phyloP scores from a whole-genome alignment of 2,888 invertebrate genomes.

The Lathronympha strigana region DNA sequence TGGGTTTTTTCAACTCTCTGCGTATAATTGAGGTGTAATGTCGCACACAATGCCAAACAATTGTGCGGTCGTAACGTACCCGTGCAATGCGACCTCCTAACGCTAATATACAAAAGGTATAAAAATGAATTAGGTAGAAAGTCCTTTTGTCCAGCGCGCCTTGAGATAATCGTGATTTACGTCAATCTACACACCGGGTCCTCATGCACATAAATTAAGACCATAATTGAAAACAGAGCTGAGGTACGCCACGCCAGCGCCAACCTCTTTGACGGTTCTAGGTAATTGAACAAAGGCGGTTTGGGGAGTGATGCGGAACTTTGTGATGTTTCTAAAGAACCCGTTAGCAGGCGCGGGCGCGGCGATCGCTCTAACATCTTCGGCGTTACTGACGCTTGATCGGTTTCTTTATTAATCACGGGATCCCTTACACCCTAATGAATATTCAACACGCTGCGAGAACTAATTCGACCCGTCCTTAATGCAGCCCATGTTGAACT shows the following conservation, averaged over 20 bases:
- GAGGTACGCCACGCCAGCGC: slow-evolving; percentile 53
- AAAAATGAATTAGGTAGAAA: slow-evolving; percentile 70
- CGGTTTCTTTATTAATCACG: slow-evolving; percentile 68
- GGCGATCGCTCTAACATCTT: slow-evolving; percentile 51
- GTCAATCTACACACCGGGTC: slow-evolving; percentile 62
- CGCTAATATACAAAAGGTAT: slow-evolving; percentile 60
- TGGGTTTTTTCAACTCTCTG: slow-evolving; percentile 62
- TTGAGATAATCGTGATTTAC: slow-evolving; percentile 69
- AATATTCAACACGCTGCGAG: slow-evolving; percentile 65
- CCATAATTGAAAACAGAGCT: slow-evolving; percentile 54
- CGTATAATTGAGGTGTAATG: slow-evolving; percentile 77
- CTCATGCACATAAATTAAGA: slow-evolving; percentile 59
- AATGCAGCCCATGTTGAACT: slow-evolving; percentile 55
- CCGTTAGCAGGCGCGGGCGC: slow-evolving; percentile 53
- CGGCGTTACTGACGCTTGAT: slow-evolving; percentile 61
- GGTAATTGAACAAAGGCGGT: slow-evolving; percentile 58
- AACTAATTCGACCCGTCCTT: slow-evolving; percentile 63
- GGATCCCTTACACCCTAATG: slow-evolving; percentile 68
- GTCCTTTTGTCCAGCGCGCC: slow-evolving; percentile 62
- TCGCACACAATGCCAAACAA: slow-evolving; percentile 67
- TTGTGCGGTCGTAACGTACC: slow-evolving; percentile 59
- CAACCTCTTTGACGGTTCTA: slow-evolving; percentile 53
- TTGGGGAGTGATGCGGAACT: slow-evolving; percentile 52
- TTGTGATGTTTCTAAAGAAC: slow-evolving; percentile 59
- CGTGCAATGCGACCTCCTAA: slow-evolving; percentile 57